These are phyloP conservation scores for Synergus itoensis DNA, from an alignment of 2,888 invertebrate genomes.

Conservation along the genomic window DNA sequence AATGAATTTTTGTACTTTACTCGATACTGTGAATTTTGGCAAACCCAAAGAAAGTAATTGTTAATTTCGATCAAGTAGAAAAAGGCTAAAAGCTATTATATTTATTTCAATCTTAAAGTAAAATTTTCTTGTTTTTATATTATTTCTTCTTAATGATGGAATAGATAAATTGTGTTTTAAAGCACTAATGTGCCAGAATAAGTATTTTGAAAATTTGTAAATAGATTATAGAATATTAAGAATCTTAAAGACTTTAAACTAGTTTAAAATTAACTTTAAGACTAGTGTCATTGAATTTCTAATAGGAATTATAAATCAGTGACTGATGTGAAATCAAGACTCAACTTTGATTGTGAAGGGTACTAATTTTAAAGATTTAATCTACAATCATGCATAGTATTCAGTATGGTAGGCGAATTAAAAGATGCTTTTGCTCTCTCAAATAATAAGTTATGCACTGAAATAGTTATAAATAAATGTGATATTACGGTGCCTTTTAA, in stretches of 20 bases:
- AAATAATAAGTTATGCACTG: constrained; percentile 17
- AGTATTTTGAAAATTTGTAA: constrained; percentile 28
- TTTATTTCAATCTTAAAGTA: constrained; percentile 7
- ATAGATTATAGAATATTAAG: constrained; percentile 47
- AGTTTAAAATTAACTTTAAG: constrained; percentile 42
- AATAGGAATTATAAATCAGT: background rate
- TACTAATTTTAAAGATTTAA: constrained; percentile 11
- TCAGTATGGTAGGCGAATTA: background rate
- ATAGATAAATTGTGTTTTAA: background rate
- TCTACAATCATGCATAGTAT: constrained; percentile 27
- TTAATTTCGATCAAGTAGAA: background rate
- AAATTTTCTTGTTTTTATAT: background rate
- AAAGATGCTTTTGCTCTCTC: constrained; percentile 28
- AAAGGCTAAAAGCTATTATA: background rate
- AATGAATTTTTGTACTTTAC: background rate
- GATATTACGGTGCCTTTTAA: constrained; percentile 66
- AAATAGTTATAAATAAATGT: constrained; percentile 60
- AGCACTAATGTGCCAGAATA: background rate
- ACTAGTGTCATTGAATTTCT: background rate
- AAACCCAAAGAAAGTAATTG: constrained; percentile 12
- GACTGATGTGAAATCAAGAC: background rate
- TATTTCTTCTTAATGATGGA: background rate
- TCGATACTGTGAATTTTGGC: background rate
- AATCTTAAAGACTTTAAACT: constrained; percentile 45
- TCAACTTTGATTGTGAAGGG: constrained; percentile 4